These are phyloP conservation scores for Gavia stellata DNA, from an alignment of 2,113 vertebrate species.

Conservation along the genomic window DNA sequence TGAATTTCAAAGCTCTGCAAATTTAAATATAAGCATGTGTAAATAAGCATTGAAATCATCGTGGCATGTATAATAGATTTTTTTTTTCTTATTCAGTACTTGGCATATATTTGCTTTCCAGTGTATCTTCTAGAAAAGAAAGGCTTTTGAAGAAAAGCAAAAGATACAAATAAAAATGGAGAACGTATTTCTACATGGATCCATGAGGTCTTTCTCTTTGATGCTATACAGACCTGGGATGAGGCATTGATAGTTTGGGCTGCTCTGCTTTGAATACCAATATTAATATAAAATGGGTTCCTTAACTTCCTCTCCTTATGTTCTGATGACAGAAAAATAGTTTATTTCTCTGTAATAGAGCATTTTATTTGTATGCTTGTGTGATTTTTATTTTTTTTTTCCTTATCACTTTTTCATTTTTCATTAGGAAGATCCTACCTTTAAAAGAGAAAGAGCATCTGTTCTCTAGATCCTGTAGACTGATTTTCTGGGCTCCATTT, in stretches of 20 bases:
- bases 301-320: background rate
- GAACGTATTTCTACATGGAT: background rate
- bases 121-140: background rate
- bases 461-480: constrained; percentile 18
- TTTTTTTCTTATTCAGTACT: background rate
- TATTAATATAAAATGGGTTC: background rate
- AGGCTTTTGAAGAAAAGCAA: background rate
- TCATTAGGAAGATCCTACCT: background rate
- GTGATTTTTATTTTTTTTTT: background rate
- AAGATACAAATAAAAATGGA: background rate
- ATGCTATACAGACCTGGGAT: background rate
- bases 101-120: background rate
- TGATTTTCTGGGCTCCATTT: background rate
- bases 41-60: constrained; percentile 21
- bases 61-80: background rate
- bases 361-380: constrained; percentile 1
- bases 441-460: constrained; percentile 16
- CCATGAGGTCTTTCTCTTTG: background rate
- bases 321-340: background rate
- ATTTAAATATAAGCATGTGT: background rate
- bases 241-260: background rate
- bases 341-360: background rate
- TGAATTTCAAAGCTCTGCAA: background rate
- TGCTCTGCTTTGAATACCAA: background rate
- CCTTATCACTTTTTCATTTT: background rate